These are phyloP conservation scores for Leptogaster cylindrica DNA, from an alignment of 2,888 invertebrate genomes.

Conservation along the genomic window DNA sequence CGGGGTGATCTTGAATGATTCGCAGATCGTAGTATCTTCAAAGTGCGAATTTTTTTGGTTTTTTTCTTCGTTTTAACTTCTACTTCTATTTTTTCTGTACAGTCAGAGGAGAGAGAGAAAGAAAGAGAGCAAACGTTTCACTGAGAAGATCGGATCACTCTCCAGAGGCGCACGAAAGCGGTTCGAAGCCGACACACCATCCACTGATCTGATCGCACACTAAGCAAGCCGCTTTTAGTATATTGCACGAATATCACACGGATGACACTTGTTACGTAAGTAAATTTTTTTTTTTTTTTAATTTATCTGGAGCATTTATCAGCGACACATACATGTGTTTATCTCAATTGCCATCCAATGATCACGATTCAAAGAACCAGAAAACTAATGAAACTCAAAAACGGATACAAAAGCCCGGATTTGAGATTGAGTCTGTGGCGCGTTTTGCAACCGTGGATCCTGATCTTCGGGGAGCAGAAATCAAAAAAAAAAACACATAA, in stretches of 20 bases:
- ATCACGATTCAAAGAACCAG: too few species aligned
- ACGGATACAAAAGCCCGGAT: too few species aligned
- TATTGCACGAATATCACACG: slow-evolving; percentile 42
- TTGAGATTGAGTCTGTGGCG: too few species aligned
- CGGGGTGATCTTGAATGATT: neutral
- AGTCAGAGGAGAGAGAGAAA: neutral
- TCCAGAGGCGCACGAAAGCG: neutral
- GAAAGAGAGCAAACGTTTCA: slow-evolving; percentile 1
- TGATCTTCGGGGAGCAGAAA: neutral
- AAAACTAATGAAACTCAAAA: too few species aligned
- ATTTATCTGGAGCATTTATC: slow-evolving; percentile 37
- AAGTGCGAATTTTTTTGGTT: neutral
- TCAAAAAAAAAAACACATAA: too few species aligned
- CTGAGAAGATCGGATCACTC: slow-evolving; percentile 9
- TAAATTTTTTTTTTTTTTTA: slow-evolving; percentile 49
- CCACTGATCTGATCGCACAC: slow-evolving; percentile 38
- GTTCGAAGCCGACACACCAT: neutral
- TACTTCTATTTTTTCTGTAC: neutral
- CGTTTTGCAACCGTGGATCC: slow-evolving; percentile 2
- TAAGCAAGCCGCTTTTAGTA: slow-evolving; percentile 5
- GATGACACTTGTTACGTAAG: slow-evolving; percentile 53
- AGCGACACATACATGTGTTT: slow-evolving; percentile 29
- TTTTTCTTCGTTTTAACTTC: too few species aligned
- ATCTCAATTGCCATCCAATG: slow-evolving; percentile 20
- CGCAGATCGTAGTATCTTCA: neutral